Percentiles rank a stretch among this genome's conserved stretches.
phyloP scores from a whole-genome alignment of 2,888 invertebrate species.

The Latheticus oryzae region DNA sequence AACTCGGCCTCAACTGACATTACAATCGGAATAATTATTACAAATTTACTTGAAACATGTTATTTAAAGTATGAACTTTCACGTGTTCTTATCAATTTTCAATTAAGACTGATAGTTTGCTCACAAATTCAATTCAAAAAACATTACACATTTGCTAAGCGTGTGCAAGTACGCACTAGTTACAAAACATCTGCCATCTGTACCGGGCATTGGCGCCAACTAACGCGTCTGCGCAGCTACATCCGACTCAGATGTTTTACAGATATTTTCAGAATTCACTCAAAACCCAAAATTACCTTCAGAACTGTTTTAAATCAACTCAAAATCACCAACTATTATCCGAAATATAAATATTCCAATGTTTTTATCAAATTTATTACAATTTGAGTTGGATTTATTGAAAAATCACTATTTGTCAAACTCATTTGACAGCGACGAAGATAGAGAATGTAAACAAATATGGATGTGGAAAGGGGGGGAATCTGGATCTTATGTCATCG shows the following conservation, averaged over 20 bases:
- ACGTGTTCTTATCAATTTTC: slow-evolving; percentile 40
- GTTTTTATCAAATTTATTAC: not conserved
- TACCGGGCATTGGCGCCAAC: slow-evolving; percentile 67
- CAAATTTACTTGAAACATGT: slow-evolving; percentile 48
- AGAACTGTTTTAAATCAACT: too few relatives aligned
- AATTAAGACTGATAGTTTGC: slow-evolving; percentile 44
- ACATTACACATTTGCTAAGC: slow-evolving; percentile 55
- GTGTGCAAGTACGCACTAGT: slow-evolving; percentile 59
- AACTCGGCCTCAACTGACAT: slow-evolving; percentile 55
- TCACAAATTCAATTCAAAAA: slow-evolving; percentile 53
- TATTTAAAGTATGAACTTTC: slow-evolving; percentile 47
- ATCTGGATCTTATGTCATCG: slow-evolving; percentile 51
- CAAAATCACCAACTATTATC: too few relatives aligned
- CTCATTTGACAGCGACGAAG: slow-evolving; percentile 52
- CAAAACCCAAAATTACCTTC: too few relatives aligned
- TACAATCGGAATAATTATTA: slow-evolving; percentile 50
- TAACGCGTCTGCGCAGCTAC: slow-evolving; percentile 58
- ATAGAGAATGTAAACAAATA: slow-evolving; percentile 60
- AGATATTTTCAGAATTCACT: slow-evolving; percentile 22
- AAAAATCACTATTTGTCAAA: slow-evolving; percentile 27
- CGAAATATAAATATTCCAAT: too few relatives aligned
- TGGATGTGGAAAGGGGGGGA: slow-evolving; percentile 54
- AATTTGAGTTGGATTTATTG: not conserved
- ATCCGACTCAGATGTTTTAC: slow-evolving; percentile 40
- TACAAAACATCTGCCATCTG: slow-evolving; percentile 68